Base-by-base conservation (phyloP, 2,888 invertebrate genomes). In the Endotricha flammealis region DNA sequence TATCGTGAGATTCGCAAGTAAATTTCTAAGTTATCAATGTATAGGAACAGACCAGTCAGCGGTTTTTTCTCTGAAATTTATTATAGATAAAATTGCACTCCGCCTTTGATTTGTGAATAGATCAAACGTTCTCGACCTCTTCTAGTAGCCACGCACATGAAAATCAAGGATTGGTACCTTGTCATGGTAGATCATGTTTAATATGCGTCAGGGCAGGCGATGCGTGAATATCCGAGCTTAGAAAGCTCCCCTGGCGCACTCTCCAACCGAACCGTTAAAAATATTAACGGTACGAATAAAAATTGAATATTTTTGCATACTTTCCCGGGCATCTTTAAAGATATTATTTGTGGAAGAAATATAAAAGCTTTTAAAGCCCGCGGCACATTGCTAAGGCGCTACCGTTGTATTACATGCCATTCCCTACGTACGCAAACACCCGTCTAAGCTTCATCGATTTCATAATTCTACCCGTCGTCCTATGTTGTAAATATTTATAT, bases 351-450 rank as follows among this genome's bases (percentile, higher is more conserved):
- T 76, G 65, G 67, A 64, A 69, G 72, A 71, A 80, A 76, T 78
- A 70, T 78, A 74, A 85, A 83, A 83, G 85, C 85, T 86, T 86
- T 85, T 83, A 76, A 78, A 55, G 80, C 81, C 76, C 65, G 57
- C 64, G 77, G 77, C 70, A 67, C 67, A 66, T 64, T 65, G 64
- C 50, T 76, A 77, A 78, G 72, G 66, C 64, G 76, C 73, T 74
- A 74, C 69, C 64, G 69, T 46, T 56, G 62, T 62, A 64, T 69
- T 68, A 54, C 62, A 59, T 62, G 53, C 59, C 54, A 45, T 53
- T 53, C 63, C 54, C 59, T 62, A 61, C 60, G 60, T 40, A 44
- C 42, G 47, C 55, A 48, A 47, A 42, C 71, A 50, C 52, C 46
- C 53, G 50, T 40, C 53, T 77, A 76, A 80, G 79, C 71, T 44